Base-by-base conservation (phyloP, 2,888 invertebrate species). In the Pyrochroa serraticornis region DNA sequence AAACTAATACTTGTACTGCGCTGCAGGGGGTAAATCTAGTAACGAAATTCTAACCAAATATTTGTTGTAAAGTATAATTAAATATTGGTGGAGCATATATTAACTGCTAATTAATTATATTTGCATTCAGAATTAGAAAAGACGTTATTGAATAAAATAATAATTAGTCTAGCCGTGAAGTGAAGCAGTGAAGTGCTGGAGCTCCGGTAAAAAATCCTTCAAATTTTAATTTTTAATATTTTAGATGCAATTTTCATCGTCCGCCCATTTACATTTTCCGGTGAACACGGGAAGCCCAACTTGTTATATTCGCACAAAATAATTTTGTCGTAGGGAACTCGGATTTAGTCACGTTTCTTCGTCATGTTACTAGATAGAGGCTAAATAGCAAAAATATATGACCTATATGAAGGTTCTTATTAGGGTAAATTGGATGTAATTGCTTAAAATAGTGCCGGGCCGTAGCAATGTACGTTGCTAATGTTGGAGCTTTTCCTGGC, bases 1-100 rank as follows among this genome's bases (percentile, higher is more conserved):
- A 59, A 59, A 59, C 59, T 59, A 50, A 54, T 59, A 53, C 53
- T 30, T 32, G 46, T 32, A 47, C 14, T 12, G 33, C 37, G 42
- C 50, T 30, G 37, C 8, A 36, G 44, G 51, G 48, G 42, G 30
- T 42, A 47, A 58, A 50, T 45, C 52, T 36, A 9, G 42, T 33
- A 36, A 51, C 51, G 41, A 45, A 51, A 51, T 41, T 42, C 57
- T 51, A 42, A 45, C 37, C 51, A 50, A 57, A 57, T 57, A 51
- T 57, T 57, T 51, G 51, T 47, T 22, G 35, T 39, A 42, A 47
- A 30, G 31, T 32, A 47, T 58, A 52, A 58, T 53, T 53, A 53
- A 53, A 49, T 48, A 49, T 58, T 58, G 52, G 43, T 47, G 13
- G 12, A 58, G 52, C 38, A 31, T 58, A 38, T 48, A 50, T 48